Conservation (phyloP, 2,888 invertebrate genomes). For the Aleiodes testaceus region DNA sequence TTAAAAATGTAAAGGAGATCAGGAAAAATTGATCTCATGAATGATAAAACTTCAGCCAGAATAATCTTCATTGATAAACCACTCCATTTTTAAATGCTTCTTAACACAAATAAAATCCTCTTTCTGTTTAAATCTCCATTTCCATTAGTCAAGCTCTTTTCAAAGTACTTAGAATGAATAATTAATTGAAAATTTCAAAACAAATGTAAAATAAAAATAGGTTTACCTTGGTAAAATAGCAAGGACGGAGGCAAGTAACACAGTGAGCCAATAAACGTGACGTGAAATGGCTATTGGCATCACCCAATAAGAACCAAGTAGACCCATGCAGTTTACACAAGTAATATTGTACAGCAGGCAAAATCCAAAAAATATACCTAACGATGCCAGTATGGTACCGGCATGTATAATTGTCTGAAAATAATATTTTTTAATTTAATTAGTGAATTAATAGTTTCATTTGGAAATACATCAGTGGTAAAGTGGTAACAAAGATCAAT, state of each 20-base stretch:
- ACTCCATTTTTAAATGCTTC: too few relatives aligned
- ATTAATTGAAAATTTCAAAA: slow-evolving; percentile 11
- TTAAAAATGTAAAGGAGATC: too few relatives aligned
- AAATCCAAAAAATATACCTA: slow-evolving; percentile 87
- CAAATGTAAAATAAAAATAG: slow-evolving; percentile 10
- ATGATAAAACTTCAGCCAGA: too few relatives aligned
- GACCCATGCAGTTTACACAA: slow-evolving; percentile 85
- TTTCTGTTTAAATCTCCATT: too few relatives aligned
- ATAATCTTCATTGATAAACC: too few relatives aligned
- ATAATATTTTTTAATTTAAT: slow-evolving; percentile 19
- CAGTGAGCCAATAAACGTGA: slow-evolving; percentile 87
- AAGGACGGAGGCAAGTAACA: slow-evolving; percentile 83
- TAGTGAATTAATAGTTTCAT: background rate
- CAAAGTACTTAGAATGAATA: background rate
- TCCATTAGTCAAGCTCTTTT: background rate
- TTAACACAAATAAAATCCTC: too few relatives aligned
- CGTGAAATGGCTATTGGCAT: slow-evolving; percentile 84
- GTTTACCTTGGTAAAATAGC: slow-evolving; percentile 88
- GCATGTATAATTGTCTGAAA: slow-evolving; percentile 89
- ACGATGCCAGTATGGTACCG: slow-evolving; percentile 83
- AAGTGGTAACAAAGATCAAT: background rate
- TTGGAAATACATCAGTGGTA: background rate
- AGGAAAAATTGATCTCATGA: too few relatives aligned
- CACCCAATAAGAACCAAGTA: slow-evolving; percentile 92
- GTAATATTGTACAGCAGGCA: slow-evolving; percentile 88